These are phyloP conservation scores for Ptyas mucosa DNA, from an alignment of 2,113 vertebrate species.

Conservation along the genomic window DNA sequence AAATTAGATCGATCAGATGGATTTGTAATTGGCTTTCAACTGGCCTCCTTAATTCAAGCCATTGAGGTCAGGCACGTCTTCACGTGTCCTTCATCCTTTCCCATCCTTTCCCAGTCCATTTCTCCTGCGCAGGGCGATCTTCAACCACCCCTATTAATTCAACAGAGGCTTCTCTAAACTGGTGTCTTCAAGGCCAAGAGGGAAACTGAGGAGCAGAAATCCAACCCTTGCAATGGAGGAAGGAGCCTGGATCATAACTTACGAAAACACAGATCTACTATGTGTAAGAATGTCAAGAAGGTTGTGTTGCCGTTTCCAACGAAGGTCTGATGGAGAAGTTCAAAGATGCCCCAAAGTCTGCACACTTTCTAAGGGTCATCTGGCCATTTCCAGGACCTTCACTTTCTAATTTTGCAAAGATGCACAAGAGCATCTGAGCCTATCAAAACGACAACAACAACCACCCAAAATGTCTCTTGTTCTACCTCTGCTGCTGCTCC, in stretches of 20 bases:
- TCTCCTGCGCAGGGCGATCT: neutral
- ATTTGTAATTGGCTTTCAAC: neutral
- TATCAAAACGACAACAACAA: neutral
- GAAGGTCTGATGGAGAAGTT: neutral
- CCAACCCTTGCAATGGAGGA: neutral
- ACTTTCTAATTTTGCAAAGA: neutral
- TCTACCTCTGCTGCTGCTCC: neutral
- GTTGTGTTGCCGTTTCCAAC: neutral
- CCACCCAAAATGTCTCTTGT: fast-evolving
- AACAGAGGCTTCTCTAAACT: neutral
- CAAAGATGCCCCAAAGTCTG: neutral
- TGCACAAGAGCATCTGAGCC: neutral
- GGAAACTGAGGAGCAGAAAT: neutral
- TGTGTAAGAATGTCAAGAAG: neutral
- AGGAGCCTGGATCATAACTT: neutral
- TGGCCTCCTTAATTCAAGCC: neutral
- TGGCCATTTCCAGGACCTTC: neutral
- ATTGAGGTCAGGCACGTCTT: neutral
- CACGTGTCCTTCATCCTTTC: neutral
- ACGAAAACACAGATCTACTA: neutral
- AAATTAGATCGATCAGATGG: neutral
- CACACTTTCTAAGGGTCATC: neutral
- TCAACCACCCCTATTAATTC: neutral
- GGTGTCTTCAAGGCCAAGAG: neutral
- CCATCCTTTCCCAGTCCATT: neutral